These are phyloP conservation scores for Nanorana parkeri DNA, from an alignment of 2,113 vertebrate genomes.

Conservation along the genomic window DNA sequence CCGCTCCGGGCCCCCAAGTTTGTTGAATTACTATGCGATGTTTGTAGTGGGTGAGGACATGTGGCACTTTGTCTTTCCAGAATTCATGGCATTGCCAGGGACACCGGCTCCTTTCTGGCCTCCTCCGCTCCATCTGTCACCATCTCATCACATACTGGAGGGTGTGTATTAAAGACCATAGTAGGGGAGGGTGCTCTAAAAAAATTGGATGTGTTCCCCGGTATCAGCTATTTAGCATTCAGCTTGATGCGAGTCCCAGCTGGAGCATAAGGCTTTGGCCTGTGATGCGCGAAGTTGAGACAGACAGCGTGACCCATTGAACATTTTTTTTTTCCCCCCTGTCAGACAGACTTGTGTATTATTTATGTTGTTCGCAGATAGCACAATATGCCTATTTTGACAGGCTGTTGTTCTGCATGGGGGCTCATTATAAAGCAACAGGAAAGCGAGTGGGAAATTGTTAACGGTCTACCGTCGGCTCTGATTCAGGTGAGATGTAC, in stretches of 20 bases:
- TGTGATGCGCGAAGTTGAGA: not conserved
- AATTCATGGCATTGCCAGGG: constrained; percentile 45
- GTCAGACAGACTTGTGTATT: not conserved
- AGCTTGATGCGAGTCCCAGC: constrained; percentile 18
- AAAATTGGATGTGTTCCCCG: constrained; percentile 14
- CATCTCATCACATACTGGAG: constrained; percentile 2
- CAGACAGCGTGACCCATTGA: not conserved
- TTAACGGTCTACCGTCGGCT: not conserved
- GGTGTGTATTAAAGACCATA: constrained; percentile 17
- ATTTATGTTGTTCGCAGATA: not conserved
- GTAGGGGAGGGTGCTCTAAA: not conserved
- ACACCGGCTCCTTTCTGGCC: constrained; percentile 44
- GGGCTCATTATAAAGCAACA: not conserved
- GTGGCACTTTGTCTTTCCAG: constrained; percentile 42
- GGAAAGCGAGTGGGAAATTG: not conserved
- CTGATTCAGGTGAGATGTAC: not conserved
- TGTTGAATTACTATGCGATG: constrained; percentile 6
- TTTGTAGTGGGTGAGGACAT: constrained; percentile 44
- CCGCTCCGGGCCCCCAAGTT: not conserved
- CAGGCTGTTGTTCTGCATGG: not conserved
- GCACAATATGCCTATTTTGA: not conserved
- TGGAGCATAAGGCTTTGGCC: constrained; percentile 24
- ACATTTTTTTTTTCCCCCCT: not conserved
- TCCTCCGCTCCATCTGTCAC: constrained; percentile 49
- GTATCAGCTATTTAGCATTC: constrained; percentile 8